phyloP scores from a whole-genome alignment of 2,888 invertebrate genomes.

The Gymnosoma rotundatum region DNA sequence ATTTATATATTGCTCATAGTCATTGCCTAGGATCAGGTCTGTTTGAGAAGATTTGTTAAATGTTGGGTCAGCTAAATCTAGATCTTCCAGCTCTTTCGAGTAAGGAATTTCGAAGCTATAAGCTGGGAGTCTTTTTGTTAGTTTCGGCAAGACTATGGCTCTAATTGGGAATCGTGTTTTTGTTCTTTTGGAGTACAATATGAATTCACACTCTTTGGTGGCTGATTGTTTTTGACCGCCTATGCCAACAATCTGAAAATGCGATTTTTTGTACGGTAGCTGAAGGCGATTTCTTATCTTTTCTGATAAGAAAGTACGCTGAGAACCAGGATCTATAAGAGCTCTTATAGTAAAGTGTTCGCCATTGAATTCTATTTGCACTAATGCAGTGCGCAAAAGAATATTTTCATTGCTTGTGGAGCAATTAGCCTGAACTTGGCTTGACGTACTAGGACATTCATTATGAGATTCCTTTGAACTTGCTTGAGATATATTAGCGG shows the following conservation, averaged over 20 bases:
- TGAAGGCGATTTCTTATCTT: too few relatives aligned
- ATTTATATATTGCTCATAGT: background rate
- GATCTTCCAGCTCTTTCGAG: background rate
- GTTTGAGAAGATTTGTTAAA: too few relatives aligned
- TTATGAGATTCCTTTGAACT: too few relatives aligned
- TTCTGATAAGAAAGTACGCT: background rate
- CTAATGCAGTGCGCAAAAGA: background rate
- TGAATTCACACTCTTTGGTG: slow-evolving; percentile 2
- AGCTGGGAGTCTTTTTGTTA: background rate
- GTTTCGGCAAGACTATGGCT: too few relatives aligned
- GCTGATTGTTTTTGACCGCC: background rate
- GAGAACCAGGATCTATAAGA: background rate
- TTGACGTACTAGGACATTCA: background rate
- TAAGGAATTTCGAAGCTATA: too few relatives aligned
- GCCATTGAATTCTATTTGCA: background rate
- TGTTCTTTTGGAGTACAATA: background rate
- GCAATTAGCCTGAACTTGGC: background rate
- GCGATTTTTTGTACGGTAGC: too few relatives aligned
- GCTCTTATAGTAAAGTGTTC: background rate
- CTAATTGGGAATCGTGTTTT: too few relatives aligned
- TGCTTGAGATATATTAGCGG: too few relatives aligned
- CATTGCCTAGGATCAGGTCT: background rate
- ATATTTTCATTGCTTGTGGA: background rate
- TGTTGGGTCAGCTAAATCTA: background rate
- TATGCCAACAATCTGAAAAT: too few relatives aligned